Evolutionary conservation across 2,888 invertebrate genomes (phyloP), one percentile per base, ranked within the genome.

Genomic region (Metalampra italica): DNA sequence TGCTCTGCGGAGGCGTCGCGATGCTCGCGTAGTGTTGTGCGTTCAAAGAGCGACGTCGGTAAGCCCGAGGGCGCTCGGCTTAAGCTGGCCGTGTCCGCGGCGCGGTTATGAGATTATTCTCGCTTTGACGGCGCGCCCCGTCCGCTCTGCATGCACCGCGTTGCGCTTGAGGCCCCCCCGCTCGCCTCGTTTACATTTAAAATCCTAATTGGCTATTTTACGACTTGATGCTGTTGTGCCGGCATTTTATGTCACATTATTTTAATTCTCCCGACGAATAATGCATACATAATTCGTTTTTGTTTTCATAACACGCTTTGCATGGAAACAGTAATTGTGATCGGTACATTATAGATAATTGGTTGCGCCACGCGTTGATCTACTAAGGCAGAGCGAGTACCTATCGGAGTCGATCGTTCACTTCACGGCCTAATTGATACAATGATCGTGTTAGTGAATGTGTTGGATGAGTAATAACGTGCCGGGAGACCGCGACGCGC

Each of bases 91-190:
- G 70, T 75, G 79, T 73, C 76, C 73, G 72, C 71, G 68, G 69
- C 73, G 72, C 75, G 72, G 82, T 86, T 85, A 86, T 85, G 82
- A 82, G 82, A 85, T 86, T 83, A 86, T 78, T 78, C 77, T 79
- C 78, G 78, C 84, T 86, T 84, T 84, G 84, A 82, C 79, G 75
- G 71, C 67, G 56, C 66, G 68, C 69, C 71, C 66, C 66, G 63
- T 67, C 66, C 66, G 68, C 70, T 71, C 66, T 68, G 73, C 68
- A 69, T 75, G 68, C 71, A 68, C 64, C 60, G 66, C 64, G 75
- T 66, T 75, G 78, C 71, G 64, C 78, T 76, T 78, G 71, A 70
- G 66, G 65, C 71, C 60, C 62, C 71, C 60, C 62, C 60, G 62
- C 68, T 60, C 61, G 64, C 63, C 66, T 72, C 67, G 71, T 70